Conservation (phyloP, 2,113 vertebrate species). For the Cyprinodon tularosa region DNA sequence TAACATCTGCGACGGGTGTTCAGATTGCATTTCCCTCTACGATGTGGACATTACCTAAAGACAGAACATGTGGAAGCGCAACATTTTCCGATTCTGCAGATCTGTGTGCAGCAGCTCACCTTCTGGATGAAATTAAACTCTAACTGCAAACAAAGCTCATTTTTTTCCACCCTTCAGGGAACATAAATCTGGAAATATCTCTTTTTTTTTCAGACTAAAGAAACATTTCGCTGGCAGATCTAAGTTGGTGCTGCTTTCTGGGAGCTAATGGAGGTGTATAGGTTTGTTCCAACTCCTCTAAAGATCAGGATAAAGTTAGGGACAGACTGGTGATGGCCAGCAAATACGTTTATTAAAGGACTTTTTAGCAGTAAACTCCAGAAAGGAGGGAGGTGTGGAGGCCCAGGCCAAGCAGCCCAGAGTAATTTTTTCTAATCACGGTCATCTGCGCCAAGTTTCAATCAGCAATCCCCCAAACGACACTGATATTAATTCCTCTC, state of each 20-base stretch:
- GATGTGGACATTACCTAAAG: too few relatives aligned
- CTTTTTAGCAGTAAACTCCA: neutral
- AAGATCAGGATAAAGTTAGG: too few relatives aligned
- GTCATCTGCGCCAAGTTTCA: constrained; percentile 13
- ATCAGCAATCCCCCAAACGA: constrained; percentile 2
- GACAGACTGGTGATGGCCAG: too few relatives aligned
- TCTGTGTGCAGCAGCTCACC: neutral
- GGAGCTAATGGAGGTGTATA: too few relatives aligned
- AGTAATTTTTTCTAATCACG: constrained; percentile 42
- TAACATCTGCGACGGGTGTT: too few relatives aligned
- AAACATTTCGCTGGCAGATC: neutral
- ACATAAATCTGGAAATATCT: too few relatives aligned
- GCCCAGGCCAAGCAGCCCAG: constrained; percentile 25
- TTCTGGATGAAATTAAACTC: neutral
- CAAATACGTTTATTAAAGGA: constrained; percentile 9
- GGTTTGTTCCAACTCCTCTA: too few relatives aligned
- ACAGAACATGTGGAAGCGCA: too few relatives aligned
- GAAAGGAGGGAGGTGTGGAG: neutral
- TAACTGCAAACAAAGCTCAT: neutral
- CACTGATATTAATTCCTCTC: constrained; percentile 19
- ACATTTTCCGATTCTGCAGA: too few relatives aligned
- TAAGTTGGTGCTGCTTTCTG: too few relatives aligned
- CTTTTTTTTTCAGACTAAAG: neutral
- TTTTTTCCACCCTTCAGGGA: neutral
- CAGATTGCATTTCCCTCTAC: too few relatives aligned